A percentile compares a stretch with the other conserved stretches of the same genome.
Evolutionary conservation across 2,113 vertebrate species (phyloP).

Genomic region (Dendropsophus ebraccatus): DNA sequence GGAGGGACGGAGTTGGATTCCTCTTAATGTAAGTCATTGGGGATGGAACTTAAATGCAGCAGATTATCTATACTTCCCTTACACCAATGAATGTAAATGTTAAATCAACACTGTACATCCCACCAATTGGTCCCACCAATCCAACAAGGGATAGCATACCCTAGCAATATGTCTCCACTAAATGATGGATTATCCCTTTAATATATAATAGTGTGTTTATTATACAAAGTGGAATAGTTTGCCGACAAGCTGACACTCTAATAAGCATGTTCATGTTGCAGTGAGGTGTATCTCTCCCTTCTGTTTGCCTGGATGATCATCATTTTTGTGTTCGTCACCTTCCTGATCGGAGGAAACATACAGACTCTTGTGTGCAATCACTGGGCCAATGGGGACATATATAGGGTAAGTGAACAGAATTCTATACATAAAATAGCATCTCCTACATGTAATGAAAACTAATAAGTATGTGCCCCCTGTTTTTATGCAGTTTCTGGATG

Average conservation of each 20-base stretch:
- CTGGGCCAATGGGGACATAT: slow-evolving; percentile 76
- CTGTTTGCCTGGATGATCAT: slow-evolving; percentile 78
- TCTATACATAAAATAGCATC: background rate
- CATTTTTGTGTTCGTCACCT: slow-evolving; percentile 75
- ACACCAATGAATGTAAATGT: background rate
- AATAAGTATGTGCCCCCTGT: background rate
- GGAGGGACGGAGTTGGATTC: slow-evolving; percentile 70
- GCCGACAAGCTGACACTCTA: background rate
- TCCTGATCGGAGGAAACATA: slow-evolving; percentile 78
- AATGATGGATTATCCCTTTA: too few species aligned
- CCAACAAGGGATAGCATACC: too few species aligned
- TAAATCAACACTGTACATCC: too few species aligned
- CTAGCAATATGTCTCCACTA: too few species aligned
- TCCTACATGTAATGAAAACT: background rate
- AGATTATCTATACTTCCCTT: background rate
- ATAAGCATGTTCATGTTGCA: slow-evolving; percentile 57
- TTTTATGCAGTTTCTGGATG: slow-evolving; percentile 74
- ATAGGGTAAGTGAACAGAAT: slow-evolving; percentile 68
- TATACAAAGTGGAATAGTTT: slow-evolving; percentile 64
- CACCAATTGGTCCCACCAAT: too few species aligned
- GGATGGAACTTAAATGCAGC: background rate
- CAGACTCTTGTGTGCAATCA: slow-evolving; percentile 76
- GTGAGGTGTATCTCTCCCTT: slow-evolving; percentile 73
- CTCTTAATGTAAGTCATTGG: slow-evolving; percentile 75
- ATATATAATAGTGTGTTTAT: too few species aligned